Base-by-base conservation (phyloP, 2,113 vertebrate genomes). In the Nanger granti region DNA sequence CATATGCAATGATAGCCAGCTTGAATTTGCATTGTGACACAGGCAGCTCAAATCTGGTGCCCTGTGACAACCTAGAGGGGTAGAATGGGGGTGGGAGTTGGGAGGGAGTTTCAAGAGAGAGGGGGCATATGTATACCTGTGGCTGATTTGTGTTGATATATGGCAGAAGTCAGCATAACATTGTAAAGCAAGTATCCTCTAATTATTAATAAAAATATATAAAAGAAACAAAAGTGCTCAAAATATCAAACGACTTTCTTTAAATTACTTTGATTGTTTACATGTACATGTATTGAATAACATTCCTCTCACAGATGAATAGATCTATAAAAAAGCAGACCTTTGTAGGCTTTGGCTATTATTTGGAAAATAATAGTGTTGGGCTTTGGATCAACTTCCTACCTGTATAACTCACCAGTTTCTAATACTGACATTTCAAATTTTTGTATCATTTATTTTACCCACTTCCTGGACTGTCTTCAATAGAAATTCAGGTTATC, bases 331-430 rank as follows among this genome's bases (percentile, higher is more conserved):
- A 86, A 41, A 87, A 44, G 14, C 59, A 83, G 44, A 91, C 52
- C 62, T 93, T 69, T 88, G 31, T 44, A 55, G 37, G 5, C 9
- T 76, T 93, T 76, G 26, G 49, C 49, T 87, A 87, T 92, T 93
- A 96, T 93, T 95, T 97, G 64, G 47, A 93, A 94, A 94, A 94
- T 87, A 95, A 93, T 92, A 28, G 10, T 29, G 66, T 85, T 59
- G 31, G 57, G 1, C 73, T 64, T 89, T 66, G 26, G 49, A 73
- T 84, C n/a, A 91, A 15, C 55, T 93, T 88, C 14, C 54, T 84
- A 89, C 93, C 55, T 47, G 15, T 93, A 85, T 9, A 54, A 88
- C 18, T 95, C 47, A 91, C 18, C 34, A 49, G 34, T 89, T 94
- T 84, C 69, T 89, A 69, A 79, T 82, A 83, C 11, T 83, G 41